Percentiles rank a stretch among this genome's conserved stretches.
Evolutionary conservation across 1,140 invertebrate species (phyloP).

Genomic region (Aporrectodea caliginosa): DNA sequence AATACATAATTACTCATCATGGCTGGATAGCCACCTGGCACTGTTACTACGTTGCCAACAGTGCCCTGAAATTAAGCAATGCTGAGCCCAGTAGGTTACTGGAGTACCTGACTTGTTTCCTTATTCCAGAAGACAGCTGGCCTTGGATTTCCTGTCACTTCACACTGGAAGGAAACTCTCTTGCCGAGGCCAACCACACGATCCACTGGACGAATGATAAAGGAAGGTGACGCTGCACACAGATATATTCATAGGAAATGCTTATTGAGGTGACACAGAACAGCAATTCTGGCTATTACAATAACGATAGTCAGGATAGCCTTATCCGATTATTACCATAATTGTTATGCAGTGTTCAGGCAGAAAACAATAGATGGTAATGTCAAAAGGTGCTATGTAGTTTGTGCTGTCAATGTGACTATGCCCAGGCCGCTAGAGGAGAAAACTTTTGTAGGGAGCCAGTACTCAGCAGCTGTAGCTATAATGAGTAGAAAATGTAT

Average conservation of each 20-base stretch:
- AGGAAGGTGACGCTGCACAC: slow-evolving; percentile 70
- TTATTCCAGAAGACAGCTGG: slow-evolving; percentile 75
- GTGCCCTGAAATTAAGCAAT: too few relatives aligned
- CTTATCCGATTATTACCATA: background rate
- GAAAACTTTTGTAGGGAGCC: too few relatives aligned
- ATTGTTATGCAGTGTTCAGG: background rate
- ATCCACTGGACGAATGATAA: slow-evolving; percentile 71
- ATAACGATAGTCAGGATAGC: background rate
- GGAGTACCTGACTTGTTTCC: slow-evolving; percentile 18
- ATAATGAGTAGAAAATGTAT: too few relatives aligned
- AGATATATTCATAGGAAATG: background rate
- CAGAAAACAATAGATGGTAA: background rate
- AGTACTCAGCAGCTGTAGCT: too few relatives aligned
- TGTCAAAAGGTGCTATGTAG: background rate
- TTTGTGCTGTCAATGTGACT: background rate
- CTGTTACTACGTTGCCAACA: too few relatives aligned
- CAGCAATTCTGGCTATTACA: background rate
- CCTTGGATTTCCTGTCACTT: slow-evolving; percentile 73
- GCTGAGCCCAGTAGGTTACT: too few relatives aligned
- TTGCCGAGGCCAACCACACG: slow-evolving; percentile 70
- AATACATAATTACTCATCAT: too few relatives aligned
- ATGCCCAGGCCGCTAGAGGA: too few relatives aligned
- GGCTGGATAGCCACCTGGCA: too few relatives aligned
- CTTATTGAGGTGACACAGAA: background rate
- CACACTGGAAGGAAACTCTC: slow-evolving; percentile 75